These are phyloP conservation scores for Eurosta solidaginis DNA, from an alignment of 1,140 invertebrate genomes.

Conservation along the genomic window DNA sequence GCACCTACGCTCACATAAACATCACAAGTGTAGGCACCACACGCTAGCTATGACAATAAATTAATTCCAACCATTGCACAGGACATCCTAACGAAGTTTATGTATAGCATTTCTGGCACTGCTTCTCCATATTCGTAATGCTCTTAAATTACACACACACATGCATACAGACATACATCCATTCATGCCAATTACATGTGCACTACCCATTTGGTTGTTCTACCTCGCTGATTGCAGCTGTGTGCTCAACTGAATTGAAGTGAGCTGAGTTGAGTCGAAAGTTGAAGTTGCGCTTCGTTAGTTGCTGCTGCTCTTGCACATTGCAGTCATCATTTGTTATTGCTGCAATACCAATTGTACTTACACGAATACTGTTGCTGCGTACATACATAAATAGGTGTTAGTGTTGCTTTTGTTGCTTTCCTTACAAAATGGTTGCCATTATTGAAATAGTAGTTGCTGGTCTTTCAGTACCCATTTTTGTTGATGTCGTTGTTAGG, in stretches of 20 bases:
- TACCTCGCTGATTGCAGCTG: neutral
- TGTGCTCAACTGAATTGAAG: neutral
- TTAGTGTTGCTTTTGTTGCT: no score
- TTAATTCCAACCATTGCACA: constrained; percentile 33
- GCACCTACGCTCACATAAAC: neutral
- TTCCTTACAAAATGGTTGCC: constrained; percentile 22
- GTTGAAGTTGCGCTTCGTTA: constrained; percentile 5
- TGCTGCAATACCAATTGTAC: neutral
- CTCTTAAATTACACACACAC: neutral
- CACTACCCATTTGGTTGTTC: neutral
- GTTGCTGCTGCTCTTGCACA: constrained; percentile 22
- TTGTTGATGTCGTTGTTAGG: neutral
- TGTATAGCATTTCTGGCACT: neutral
- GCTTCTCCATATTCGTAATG: neutral
- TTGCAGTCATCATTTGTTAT: constrained; percentile 26
- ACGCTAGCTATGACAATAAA: constrained; percentile 29
- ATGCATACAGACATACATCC: neutral
- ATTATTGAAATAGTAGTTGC: neutral
- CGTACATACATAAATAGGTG: no score
- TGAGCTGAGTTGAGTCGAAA: neutral
- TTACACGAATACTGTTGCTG: neutral
- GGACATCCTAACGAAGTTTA: constrained; percentile 26
- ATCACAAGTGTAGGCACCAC: no score
- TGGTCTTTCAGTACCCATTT: neutral
- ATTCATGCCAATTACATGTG: neutral